A percentile compares a stretch with the other conserved stretches of the same genome.
These are phyloP conservation scores for Terebella lapidaria DNA, from an alignment of 2,888 invertebrate genomes.

Conservation along the genomic window DNA sequence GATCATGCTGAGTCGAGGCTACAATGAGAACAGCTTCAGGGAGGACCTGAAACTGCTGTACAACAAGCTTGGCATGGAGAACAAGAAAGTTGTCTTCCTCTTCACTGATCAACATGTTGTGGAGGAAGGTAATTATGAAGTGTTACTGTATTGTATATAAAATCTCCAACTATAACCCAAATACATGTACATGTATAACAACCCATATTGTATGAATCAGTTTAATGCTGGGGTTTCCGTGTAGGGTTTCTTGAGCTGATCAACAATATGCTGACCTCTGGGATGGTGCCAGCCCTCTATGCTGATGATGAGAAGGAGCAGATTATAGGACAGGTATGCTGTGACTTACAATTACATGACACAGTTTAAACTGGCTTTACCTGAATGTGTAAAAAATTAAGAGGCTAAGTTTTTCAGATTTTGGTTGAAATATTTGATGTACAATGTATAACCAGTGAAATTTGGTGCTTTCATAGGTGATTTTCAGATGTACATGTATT, in stretches of 20 bases:
- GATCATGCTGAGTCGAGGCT: conserved; percentile 78
- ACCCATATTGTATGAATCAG: no score
- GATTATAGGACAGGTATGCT: conserved; percentile 61
- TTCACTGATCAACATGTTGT: conserved; percentile 75
- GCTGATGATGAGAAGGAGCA: conserved; percentile 82
- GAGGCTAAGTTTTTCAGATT: no score
- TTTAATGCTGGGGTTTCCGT: no score
- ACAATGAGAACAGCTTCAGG: conserved; percentile 75
- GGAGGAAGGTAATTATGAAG: conserved; percentile 51
- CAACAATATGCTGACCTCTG: conserved; percentile 86
- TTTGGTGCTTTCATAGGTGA: no score
- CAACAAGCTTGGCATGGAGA: conserved; percentile 71
- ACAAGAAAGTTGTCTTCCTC: conserved; percentile 74
- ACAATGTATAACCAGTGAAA: no score
- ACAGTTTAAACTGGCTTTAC: neutral
- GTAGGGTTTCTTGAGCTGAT: conserved; percentile 79
- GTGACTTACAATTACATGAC: no score
- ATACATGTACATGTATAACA: no score
- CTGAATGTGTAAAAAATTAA: no score
- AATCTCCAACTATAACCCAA: no score
- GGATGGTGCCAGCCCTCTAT: conserved; percentile 80
- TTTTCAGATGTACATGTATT: no score
- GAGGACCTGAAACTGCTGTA: conserved; percentile 81
- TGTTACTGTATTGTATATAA: neutral
- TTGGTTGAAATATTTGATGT: neutral